Evolutionary conservation across 2,113 vertebrate genomes (phyloP), one percentile per base, ranked within the genome.

Genomic region (Rutilus rutilus): DNA sequence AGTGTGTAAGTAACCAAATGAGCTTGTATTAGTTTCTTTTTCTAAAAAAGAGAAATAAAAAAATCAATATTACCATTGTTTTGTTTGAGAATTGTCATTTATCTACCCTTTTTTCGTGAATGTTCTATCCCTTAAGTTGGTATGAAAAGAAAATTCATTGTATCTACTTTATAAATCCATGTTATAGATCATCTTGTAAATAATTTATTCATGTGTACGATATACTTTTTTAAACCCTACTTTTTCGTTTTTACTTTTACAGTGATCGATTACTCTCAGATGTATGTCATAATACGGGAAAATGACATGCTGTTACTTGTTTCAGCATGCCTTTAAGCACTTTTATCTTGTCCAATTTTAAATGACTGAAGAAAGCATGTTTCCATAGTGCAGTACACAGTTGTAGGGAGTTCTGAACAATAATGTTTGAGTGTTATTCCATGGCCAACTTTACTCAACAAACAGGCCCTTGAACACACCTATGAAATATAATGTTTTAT

Each of bases 21-120:
- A 89, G 74, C 83, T 90, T 91, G 89, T 90, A 84, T 87, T 90
- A 78, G 86, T 82, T 89, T 86, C 45, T 87, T 88, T 90, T 82
- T 15, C 71, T 78, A 82, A 78, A 73, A 86, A 78, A 84, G 71
- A 86, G 71, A 75, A 78, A 85, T 15, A 90, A 90, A 87, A 88
- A 89, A 84, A 74, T 76, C 5, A 33, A 62, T 64, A 67, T 86
- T 71, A 88, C 82, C 77, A 77, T 11, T 64, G 19, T 45, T 74
- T 67, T 67, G 50, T 21, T 25, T 45, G 60, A 30, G 25, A 27
- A 27, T 6, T 64, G 30, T 59, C 11, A 8, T 57, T 57, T 57
- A 57, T 21, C 15, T 2, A 23, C 2, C 52, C 6, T 57, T 19
- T 54, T 21, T 21, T 21, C 2, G 1, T 21, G 3, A 57, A 21